Evolutionary conservation across 2,113 vertebrate genomes (phyloP).

Genomic region (Eubucco bourcierii): DNA sequence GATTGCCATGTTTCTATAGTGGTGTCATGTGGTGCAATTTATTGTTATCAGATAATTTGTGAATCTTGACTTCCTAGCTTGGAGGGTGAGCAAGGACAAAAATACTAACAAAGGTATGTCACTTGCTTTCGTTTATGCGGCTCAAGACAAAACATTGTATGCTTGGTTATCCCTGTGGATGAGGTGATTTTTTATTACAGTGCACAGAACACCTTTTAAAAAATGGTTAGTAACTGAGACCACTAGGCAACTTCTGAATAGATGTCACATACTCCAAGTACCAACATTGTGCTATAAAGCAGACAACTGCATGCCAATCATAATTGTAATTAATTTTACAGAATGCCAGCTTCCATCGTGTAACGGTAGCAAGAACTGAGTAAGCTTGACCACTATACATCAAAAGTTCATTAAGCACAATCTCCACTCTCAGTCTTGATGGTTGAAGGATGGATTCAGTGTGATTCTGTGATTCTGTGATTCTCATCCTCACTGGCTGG

Average conservation of each 20-base stretch:
- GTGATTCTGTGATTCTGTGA: no score
- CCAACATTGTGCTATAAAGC: not conserved
- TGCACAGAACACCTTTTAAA: not conserved
- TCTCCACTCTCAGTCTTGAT: not conserved
- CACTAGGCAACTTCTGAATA: not conserved
- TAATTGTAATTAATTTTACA: not conserved
- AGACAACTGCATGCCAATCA: not conserved
- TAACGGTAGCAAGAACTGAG: not conserved
- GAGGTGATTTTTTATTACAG: not conserved
- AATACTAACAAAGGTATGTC: not conserved
- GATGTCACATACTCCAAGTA: no score
- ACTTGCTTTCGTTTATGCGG: not conserved
- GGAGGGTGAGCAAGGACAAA: not conserved
- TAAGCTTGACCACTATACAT: not conserved
- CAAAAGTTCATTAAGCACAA: not conserved
- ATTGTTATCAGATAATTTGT: not conserved
- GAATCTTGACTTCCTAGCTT: not conserved
- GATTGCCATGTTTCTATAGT: not conserved
- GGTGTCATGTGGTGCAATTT: not conserved
- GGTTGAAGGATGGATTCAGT: not conserved
- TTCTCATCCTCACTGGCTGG: not conserved
- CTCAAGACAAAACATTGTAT: not conserved
- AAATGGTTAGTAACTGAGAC: not conserved
- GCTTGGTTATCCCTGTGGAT: not conserved
- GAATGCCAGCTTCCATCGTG: not conserved